phyloP scores from a whole-genome alignment of 2,888 invertebrate genomes.

The Coronaproctus castanopsis region DNA sequence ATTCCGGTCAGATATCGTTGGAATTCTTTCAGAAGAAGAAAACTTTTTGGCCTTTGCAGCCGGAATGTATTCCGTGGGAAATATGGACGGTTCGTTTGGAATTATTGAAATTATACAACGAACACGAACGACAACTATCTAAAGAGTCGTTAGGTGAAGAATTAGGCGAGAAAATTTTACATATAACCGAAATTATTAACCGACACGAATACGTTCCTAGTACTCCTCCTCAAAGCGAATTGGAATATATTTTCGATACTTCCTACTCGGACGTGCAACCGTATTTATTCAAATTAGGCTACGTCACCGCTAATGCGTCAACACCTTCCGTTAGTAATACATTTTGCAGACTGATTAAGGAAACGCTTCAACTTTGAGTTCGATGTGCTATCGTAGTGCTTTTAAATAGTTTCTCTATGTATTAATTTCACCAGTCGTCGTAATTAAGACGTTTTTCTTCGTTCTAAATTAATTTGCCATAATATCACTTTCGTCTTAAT shows the following conservation, averaged over 20 bases:
- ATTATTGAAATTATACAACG: constrained; percentile 61
- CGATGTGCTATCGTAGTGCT: too few relatives aligned
- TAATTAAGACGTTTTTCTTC: too few relatives aligned
- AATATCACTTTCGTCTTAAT: too few relatives aligned
- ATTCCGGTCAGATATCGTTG: constrained; percentile 64
- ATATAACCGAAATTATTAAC: constrained; percentile 89
- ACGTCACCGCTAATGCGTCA: constrained; percentile 56
- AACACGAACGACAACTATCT: constrained; percentile 67
- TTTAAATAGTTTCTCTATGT: too few relatives aligned
- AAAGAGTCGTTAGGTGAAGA: constrained; percentile 72
- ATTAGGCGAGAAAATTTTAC: constrained; percentile 79
- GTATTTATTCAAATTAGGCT: constrained; percentile 48
- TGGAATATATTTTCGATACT: constrained; percentile 87
- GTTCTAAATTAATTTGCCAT: too few relatives aligned
- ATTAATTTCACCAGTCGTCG: too few relatives aligned
- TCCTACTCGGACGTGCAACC: constrained; percentile 85
- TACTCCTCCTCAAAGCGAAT: constrained; percentile 77
- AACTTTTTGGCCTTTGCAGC: constrained; percentile 70
- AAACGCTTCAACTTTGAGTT: constrained; percentile 36
- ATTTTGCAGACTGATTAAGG: constrained; percentile 72
- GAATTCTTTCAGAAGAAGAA: constrained; percentile 89
- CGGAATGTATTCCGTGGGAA: constrained; percentile 93
- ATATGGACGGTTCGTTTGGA: constrained; percentile 91
- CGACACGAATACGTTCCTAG: constrained; percentile 89
- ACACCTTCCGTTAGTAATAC: constrained; percentile 67